A percentile compares a stretch with the other conserved stretches of the same genome.
Evolutionary conservation across 1,140 invertebrate genomes (phyloP).

Genomic region (Papilio polytes): DNA sequence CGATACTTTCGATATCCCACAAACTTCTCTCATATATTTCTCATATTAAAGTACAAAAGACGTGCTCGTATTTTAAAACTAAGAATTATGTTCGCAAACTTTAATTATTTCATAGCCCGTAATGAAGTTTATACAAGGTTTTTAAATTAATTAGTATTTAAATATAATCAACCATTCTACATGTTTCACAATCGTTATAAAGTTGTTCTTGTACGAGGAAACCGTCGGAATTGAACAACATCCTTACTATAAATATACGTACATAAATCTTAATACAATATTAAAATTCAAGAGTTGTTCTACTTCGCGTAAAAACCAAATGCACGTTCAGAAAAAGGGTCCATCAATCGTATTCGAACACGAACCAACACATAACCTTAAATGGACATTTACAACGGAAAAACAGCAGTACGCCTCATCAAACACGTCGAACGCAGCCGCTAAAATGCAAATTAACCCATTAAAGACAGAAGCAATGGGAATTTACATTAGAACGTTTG

Average conservation of each 20-base stretch:
- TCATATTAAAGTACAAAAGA: background rate
- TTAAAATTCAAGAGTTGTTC: constrained; percentile 20
- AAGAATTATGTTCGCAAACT: background rate
- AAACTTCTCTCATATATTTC: constrained; percentile 28
- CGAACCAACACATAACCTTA: constrained; percentile 10
- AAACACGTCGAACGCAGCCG: constrained; percentile 30
- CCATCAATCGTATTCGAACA: constrained; percentile 31
- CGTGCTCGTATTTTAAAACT: background rate
- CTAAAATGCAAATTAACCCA: constrained; percentile 35
- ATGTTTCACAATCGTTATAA: background rate
- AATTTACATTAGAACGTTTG: constrained; percentile 58
- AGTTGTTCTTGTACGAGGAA: background rate
- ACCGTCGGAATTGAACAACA: background rate
- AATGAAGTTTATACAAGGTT: too few relatives aligned
- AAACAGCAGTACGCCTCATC: constrained; percentile 29
- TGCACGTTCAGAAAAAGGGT: constrained; percentile 28
- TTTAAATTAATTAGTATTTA: too few relatives aligned
- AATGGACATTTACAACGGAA: constrained; percentile 19
- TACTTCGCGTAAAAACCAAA: constrained; percentile 11
- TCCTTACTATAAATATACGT: background rate
- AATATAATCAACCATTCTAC: background rate
- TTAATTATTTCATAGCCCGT: background rate
- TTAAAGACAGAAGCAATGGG: constrained; percentile 25
- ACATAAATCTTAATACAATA: constrained; percentile 4
- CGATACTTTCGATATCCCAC: background rate